phyloP scores from a whole-genome alignment of 2,888 invertebrate species.

The Andrena flavipes region DNA sequence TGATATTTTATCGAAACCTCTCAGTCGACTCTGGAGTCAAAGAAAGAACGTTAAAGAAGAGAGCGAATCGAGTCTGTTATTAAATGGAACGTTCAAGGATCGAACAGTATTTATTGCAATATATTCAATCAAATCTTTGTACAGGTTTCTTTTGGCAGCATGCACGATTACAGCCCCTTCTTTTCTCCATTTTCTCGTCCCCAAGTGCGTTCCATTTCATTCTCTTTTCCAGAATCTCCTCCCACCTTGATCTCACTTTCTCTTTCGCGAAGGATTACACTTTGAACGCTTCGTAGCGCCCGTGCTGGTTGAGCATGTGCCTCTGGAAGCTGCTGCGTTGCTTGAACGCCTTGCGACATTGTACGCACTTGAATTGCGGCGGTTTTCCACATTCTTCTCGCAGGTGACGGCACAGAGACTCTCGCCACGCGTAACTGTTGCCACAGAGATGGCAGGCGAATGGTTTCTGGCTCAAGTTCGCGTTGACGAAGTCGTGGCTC shows the following conservation, averaged over 20 bases:
- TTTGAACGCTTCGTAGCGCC: background rate
- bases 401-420: conserved; percentile 85
- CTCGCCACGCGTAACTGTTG: conserved; percentile 89
- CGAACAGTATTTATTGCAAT: conserved; percentile 18
- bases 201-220: background rate
- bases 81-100: background rate
- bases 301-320: conserved; percentile 72
- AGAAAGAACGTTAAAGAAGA: background rate
- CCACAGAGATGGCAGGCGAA: conserved; percentile 89
- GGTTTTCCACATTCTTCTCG: conserved; percentile 83
- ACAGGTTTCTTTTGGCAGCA: background rate
- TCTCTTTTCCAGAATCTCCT: background rate
- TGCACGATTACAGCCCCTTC: background rate
- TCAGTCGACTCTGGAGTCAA: background rate
- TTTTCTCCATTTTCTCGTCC: background rate
- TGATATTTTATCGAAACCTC: background rate
- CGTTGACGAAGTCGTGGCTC: background rate
- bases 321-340: conserved; percentile 77
- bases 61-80: background rate
- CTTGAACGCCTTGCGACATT: conserved; percentile 80
- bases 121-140: background rate
- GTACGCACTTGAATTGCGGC: conserved; percentile 80
- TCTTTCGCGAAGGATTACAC: background rate
- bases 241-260: too few relatives aligned
- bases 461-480: background rate